These are phyloP conservation scores for Dallia pectoralis DNA, from an alignment of 2,797 vertebrate genomes.

Conservation along the genomic window DNA sequence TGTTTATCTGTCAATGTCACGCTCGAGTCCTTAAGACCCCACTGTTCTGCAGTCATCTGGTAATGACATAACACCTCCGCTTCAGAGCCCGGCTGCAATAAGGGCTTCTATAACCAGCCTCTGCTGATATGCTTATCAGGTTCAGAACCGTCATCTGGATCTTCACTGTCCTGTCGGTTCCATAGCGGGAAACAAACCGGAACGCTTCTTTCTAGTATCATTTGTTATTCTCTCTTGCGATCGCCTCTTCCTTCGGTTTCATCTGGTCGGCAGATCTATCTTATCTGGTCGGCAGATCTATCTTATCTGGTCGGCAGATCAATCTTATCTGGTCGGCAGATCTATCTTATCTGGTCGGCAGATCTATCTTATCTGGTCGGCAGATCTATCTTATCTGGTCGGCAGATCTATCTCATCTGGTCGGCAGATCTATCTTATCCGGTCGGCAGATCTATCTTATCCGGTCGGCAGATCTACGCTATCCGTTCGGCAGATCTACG, in stretches of 20 bases:
- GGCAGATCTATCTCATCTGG: neutral
- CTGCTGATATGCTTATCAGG: neutral
- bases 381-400: neutral
- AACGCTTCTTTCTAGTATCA: neutral
- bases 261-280: neutral
- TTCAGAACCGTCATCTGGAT: neutral
- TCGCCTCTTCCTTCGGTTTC: neutral
- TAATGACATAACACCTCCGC: neutral
- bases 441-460: no score
- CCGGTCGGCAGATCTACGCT: neutral
- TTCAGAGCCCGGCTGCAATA: neutral
- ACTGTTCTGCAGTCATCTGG: neutral
- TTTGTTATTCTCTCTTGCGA: neutral
- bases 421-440: neutral
- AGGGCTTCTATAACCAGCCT: neutral
- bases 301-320: no score
- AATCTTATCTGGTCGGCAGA: neutral
- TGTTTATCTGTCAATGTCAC: slow-evolving; percentile 12
- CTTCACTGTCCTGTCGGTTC: neutral
- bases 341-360: no score
- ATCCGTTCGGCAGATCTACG: neutral
- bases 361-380: neutral
- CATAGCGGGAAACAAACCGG: neutral
- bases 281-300: neutral
- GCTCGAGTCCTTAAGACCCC: neutral